Percentiles rank a stretch among this genome's conserved stretches.
Conservation (phyloP, 2,113 vertebrate species). For the Ptilorrhoa leucosticta region DNA sequence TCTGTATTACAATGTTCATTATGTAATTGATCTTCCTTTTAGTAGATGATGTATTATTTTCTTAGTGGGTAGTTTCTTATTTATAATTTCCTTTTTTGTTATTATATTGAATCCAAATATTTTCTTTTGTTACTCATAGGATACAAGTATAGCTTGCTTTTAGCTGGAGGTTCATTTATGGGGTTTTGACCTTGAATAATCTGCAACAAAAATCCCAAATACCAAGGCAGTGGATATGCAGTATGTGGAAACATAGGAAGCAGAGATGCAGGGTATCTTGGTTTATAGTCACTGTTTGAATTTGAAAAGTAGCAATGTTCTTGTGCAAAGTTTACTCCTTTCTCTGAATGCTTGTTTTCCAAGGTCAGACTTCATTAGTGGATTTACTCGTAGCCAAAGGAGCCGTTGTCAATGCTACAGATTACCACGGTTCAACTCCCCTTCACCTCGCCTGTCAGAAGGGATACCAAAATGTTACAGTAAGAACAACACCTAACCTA, state of each 20-base stretch:
- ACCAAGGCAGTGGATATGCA: neutral
- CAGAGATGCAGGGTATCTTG: neutral
- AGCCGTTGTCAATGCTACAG: constrained; percentile 86
- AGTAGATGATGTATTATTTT: neutral
- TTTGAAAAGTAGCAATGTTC: neutral
- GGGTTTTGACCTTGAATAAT: neutral
- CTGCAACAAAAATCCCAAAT: neutral
- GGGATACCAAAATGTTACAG: constrained; percentile 91
- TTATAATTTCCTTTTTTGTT: neutral
- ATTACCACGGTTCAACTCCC: constrained; percentile 90
- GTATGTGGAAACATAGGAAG: neutral
- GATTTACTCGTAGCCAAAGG: constrained; percentile 90
- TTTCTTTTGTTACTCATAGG: neutral
- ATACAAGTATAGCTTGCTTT: neutral
- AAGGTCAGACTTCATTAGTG: constrained; percentile 88
- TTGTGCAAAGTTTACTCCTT: neutral
- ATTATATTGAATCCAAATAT: neutral
- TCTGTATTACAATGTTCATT: neutral
- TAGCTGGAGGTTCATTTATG: neutral
- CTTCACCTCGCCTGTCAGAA: constrained; percentile 94
- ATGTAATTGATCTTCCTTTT: neutral
- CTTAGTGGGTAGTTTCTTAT: neutral
- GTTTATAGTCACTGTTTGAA: neutral
- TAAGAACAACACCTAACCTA: constrained; percentile 56
- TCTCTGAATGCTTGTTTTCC: neutral